Evolutionary conservation across 2,797 vertebrate species (phyloP).

Genomic region (Coranthus polyacanthus): DNA sequence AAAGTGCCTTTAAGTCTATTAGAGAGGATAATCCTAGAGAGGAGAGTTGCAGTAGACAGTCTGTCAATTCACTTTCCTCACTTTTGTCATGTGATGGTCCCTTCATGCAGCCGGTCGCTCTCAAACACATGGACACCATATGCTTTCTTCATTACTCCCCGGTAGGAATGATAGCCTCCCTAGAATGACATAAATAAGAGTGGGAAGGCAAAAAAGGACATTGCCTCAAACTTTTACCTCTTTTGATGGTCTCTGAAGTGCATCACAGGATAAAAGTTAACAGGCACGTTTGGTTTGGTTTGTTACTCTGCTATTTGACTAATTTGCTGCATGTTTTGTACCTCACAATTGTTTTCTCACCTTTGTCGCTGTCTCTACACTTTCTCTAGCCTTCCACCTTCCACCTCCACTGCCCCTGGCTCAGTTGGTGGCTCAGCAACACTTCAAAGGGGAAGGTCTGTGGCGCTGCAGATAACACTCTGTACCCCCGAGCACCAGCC

Average conservation of each 20-base stretch:
- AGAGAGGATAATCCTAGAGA: conserved; percentile 80
- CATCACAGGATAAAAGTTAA: conserved; percentile 14
- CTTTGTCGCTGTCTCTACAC: conserved; percentile 49
- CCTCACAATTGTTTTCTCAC: conserved; percentile 43
- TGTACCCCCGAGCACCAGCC: conserved; percentile 58
- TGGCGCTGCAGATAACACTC: conserved; percentile 75
- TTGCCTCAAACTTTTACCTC: conserved; percentile 6
- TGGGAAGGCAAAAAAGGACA: neutral
- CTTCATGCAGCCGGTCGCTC: conserved; percentile 22
- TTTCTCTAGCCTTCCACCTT: conserved; percentile 54
- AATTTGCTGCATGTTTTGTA: conserved; percentile 6
- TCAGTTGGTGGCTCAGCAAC: conserved; percentile 67
- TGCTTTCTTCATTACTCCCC: conserved; percentile 57
- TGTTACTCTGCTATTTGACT: conserved; percentile 9
- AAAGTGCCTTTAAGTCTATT: conserved; percentile 85
- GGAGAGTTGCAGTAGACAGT: conserved; percentile 65
- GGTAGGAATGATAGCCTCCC: conserved; percentile 37
- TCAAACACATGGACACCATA: conserved; percentile 66
- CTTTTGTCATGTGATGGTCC: conserved; percentile 49
- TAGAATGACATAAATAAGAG: conserved; percentile 30
- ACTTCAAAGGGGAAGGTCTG: conserved; percentile 81
- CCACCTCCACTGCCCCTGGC: conserved; percentile 52
- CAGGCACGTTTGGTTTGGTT: conserved; percentile 22
- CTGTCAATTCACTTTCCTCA: conserved; percentile 67
- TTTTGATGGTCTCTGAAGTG: conserved; percentile 6